Evolutionary conservation across 2,113 vertebrate species (phyloP), one percentile per base, ranked within the genome.

Genomic region (Lates calcarifer): DNA sequence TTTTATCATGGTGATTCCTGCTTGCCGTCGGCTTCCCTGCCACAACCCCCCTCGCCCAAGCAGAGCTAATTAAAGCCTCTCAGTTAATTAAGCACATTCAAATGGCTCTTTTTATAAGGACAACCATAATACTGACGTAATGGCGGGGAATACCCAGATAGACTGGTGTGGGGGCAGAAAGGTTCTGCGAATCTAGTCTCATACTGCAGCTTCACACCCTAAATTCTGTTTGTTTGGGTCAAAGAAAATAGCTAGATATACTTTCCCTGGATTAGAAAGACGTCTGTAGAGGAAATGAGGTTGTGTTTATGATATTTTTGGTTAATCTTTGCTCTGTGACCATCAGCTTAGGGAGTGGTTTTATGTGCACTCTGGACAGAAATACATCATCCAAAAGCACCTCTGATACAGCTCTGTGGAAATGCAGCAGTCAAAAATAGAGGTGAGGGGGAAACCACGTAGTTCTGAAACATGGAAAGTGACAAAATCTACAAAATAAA

Each of bases 21-120:
- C 73, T 62, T 18, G 4, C 24, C 47, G 43, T 49, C 31, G 3
- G 65, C 71, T 67, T 82, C 37, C 60, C 76, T 74, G 62, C 76
- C 65, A 87, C 78, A 72, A 63, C 62, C 49, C 69, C 45, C 12
- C 8, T 13, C n/a, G 1, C 35, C 47, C 18, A 53, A 7, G 71
- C 56, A 47, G 28, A 67, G 56, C 68, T 82, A 74, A 92, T 90
- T 87, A 90, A 91, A 91, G 60, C 65, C 49, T 82, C 72, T 76
- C 71, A 49, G 75, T 72, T 86, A 89, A 91, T 92, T 89, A 89
- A 90, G 83, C 74, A 84, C 73, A 58, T 69, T 80, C 47, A 81
- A 83, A 82, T 63, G 20, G 41, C 31, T 76, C 37, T 35, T 80
- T 73, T 83, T 74, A 75, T 77, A 84, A 77, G 62, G 51, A 84